Evolutionary conservation across 1,140 invertebrate genomes (phyloP).

Genomic region (Sycobia sp.): DNA sequence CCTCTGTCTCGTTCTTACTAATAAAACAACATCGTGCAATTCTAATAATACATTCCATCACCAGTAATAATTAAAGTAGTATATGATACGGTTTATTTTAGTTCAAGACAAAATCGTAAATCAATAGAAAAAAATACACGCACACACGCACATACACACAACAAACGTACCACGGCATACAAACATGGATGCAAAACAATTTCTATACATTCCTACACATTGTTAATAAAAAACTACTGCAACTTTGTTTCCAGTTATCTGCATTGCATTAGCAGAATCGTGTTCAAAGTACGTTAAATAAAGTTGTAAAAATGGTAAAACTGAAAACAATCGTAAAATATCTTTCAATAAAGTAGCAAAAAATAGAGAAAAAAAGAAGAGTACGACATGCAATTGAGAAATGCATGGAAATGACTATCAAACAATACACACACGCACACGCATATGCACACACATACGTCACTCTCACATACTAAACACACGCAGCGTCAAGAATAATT

Average conservation of each 20-base stretch:
- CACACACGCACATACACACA: slow-evolving; percentile 32
- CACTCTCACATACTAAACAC: slow-evolving; percentile 43
- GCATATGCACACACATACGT: slow-evolving; percentile 17
- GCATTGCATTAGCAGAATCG: not conserved
- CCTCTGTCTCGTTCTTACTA: slow-evolving; percentile 1
- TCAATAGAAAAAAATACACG: slow-evolving; percentile 28
- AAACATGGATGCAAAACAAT: slow-evolving; percentile 29
- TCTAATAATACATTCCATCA: slow-evolving; percentile 52
- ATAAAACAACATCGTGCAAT: slow-evolving; percentile 29
- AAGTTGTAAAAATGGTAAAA: not conserved
- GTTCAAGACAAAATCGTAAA: slow-evolving; percentile 8
- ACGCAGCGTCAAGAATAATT: slow-evolving; percentile 40
- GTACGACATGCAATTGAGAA: slow-evolving; percentile 31
- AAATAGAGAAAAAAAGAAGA: slow-evolving; percentile 26
- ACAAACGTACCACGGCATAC: slow-evolving; percentile 40
- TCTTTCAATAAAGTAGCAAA: not conserved
- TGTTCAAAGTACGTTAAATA: not conserved
- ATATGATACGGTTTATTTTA: slow-evolving; percentile 32
- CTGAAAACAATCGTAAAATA: not conserved
- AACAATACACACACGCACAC: slow-evolving; percentile 16
- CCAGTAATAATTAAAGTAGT: slow-evolving; percentile 45
- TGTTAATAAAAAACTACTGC: slow-evolving; percentile 17
- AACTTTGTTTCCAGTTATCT: not conserved
- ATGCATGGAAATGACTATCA: slow-evolving; percentile 8
- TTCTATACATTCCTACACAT: slow-evolving; percentile 35